Percentiles rank a stretch among this genome's conserved stretches.
phyloP scores from a whole-genome alignment of 2,797 vertebrate genomes.

The Lepilemur septentrionalis region DNA sequence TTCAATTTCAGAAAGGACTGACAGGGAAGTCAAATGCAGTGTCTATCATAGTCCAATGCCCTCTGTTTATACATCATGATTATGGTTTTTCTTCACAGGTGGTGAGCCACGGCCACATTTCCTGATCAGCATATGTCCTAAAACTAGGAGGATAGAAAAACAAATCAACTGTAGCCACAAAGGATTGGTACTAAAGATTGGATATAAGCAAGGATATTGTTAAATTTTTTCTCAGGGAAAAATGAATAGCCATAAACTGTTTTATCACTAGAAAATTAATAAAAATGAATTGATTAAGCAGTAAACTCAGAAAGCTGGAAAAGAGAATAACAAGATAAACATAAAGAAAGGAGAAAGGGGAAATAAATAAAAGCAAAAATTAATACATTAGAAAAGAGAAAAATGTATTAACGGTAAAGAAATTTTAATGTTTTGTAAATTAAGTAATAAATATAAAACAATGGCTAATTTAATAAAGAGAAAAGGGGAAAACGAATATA shows the following conservation, averaged over 20 bases:
- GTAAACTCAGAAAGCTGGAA: neutral
- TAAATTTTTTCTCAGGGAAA: neutral
- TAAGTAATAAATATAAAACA: slow-evolving; percentile 10
- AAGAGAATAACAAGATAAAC: neutral
- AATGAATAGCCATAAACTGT: neutral
- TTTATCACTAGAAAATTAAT: neutral
- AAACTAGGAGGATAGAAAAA: neutral
- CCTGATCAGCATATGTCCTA: neutral
- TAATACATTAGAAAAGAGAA: neutral
- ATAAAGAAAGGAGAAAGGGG: neutral
- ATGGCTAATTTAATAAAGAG: neutral
- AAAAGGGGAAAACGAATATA: neutral
- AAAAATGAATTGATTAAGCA: neutral
- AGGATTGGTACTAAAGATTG: neutral
- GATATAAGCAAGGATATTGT: neutral
- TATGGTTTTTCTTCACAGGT: neutral
- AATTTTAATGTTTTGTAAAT: neutral
- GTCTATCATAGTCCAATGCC: neutral
- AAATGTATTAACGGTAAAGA: neutral
- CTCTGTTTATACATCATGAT: neutral
- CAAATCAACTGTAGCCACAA: neutral
- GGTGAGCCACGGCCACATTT: neutral
- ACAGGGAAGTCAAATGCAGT: neutral
- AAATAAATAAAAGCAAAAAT: slow-evolving; percentile 2
- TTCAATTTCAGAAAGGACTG: neutral